These are phyloP conservation scores for Heliconius hewitsoni DNA, from an alignment of 1,140 invertebrate species.

Conservation along the genomic window DNA sequence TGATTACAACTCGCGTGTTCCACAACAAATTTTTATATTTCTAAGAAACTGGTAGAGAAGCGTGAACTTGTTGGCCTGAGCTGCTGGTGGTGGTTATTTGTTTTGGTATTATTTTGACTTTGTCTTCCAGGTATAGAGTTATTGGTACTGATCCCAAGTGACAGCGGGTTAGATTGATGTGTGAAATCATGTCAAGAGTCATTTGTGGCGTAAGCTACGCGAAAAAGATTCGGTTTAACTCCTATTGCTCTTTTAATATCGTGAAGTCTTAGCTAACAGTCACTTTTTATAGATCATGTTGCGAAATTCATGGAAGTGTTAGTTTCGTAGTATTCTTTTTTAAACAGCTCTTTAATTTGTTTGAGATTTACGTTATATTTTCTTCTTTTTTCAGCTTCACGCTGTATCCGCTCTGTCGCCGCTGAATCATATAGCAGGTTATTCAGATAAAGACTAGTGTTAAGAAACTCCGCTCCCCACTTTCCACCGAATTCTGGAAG, in stretches of 20 bases:
- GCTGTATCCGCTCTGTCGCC: too few relatives aligned
- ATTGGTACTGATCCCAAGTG: not conserved
- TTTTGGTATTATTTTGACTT: constrained; percentile 23
- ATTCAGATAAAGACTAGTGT: too few relatives aligned
- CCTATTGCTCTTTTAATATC: constrained; percentile 3
- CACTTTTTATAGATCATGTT: not conserved
- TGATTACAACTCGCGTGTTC: constrained; percentile 31
- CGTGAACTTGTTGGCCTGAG: constrained; percentile 40
- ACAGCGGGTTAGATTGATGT: constrained; percentile 7
- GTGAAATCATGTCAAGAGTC: not conserved
- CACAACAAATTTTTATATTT: constrained; percentile 35
- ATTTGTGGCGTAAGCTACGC: not conserved
- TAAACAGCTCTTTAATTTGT: too few relatives aligned
- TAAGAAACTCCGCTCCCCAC: too few relatives aligned
- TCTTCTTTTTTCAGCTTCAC: too few relatives aligned
- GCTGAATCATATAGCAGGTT: too few relatives aligned
- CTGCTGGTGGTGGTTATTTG: constrained; percentile 19
- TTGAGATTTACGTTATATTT: too few relatives aligned
- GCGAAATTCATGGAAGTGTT: not conserved
- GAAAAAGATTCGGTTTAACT: not conserved
- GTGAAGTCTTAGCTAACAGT: not conserved
- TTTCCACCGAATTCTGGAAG: too few relatives aligned
- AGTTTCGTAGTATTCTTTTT: too few relatives aligned
- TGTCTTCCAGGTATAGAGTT: constrained; percentile 1
- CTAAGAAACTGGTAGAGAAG: constrained; percentile 37